phyloP scores from a whole-genome alignment of 2,888 invertebrate species.

The Furcula furcula region DNA sequence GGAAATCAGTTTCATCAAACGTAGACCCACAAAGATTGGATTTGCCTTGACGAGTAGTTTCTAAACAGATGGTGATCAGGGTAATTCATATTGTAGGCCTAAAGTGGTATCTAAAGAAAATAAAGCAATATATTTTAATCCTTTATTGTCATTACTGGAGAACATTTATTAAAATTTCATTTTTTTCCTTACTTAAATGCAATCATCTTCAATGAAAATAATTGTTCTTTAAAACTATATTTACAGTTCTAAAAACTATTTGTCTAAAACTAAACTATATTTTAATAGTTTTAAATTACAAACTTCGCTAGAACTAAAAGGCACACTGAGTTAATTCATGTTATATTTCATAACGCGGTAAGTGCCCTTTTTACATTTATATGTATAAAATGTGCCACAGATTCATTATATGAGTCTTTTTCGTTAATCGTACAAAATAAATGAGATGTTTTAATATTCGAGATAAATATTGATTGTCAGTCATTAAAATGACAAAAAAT shows the following conservation, averaged over 20 bases:
- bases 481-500: slow-evolving; percentile 2
- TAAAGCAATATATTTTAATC: slow-evolving; percentile 55
- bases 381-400: slow-evolving; percentile 22
- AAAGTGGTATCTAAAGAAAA: slow-evolving; percentile 17
- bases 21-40: too few relatives aligned
- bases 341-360: slow-evolving; percentile 11
- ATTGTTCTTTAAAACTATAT: slow-evolving; percentile 68
- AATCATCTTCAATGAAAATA: slow-evolving; percentile 70
- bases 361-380: slow-evolving; percentile 27
- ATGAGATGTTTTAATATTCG: slow-evolving; percentile 2
- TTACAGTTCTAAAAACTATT: slow-evolving; percentile 58
- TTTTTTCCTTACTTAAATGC: slow-evolving; percentile 74
- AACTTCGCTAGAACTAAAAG: slow-evolving; percentile 55
- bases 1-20: too few relatives aligned
- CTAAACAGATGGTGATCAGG: too few relatives aligned
- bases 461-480: slow-evolving; percentile 5
- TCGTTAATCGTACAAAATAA: slow-evolving; percentile 13
- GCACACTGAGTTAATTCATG: slow-evolving; percentile 53
- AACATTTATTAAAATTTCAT: slow-evolving; percentile 74
- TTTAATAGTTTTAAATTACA: slow-evolving; percentile 67
- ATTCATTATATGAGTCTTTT: slow-evolving; percentile 10
- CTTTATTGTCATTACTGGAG: slow-evolving; percentile 79
- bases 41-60: too few relatives aligned
- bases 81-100: too few relatives aligned
- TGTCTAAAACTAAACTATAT: slow-evolving; percentile 41